phyloP scores from a whole-genome alignment of 2,113 vertebrate genomes.

The Bubo bubo region DNA sequence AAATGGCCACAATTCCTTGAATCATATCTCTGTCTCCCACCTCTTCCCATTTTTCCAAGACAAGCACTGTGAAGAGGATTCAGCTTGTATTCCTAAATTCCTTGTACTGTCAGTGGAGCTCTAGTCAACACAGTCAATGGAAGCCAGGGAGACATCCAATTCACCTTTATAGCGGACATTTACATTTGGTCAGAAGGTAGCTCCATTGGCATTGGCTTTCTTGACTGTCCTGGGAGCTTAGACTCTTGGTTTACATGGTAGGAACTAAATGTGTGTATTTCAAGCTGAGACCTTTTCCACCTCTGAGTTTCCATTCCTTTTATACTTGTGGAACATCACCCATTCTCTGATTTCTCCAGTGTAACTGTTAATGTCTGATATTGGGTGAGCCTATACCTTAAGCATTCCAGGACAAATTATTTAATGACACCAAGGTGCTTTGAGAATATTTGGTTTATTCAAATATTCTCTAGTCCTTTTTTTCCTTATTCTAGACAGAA shows the following conservation, averaged over 20 bases:
- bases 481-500: background rate
- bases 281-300: background rate
- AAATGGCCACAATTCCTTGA: background rate
- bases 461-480: background rate
- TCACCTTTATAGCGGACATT: background rate
- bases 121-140: background rate
- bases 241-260: background rate
- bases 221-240: background rate
- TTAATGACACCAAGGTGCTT: background rate
- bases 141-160: background rate
- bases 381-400: background rate
- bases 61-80: background rate
- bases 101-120: background rate
- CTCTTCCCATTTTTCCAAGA: background rate
- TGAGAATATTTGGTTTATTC: background rate
- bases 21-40: background rate
- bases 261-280: background rate
- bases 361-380: background rate
- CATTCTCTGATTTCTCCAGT: background rate
- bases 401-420: background rate
- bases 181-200: background rate
- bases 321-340: background rate
- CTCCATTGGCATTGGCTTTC: fast-evolving
- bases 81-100: background rate
- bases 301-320: background rate